Evolutionary conservation across 2,888 invertebrate genomes (phyloP).

Genomic region (Siphonodentalium dalli): DNA sequence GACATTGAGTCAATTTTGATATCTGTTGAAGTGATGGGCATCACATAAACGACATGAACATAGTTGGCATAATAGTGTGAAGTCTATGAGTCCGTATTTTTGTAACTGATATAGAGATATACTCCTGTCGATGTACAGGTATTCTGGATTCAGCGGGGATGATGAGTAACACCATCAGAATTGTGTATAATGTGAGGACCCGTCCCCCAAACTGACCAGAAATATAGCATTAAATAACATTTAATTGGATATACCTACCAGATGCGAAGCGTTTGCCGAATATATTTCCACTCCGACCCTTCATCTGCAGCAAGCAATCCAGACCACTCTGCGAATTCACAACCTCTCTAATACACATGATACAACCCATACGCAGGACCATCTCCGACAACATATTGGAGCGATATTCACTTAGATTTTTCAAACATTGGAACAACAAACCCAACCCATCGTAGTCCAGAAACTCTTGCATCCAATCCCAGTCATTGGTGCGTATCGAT

Average conservation of each 20-base stretch:
- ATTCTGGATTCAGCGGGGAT: no score
- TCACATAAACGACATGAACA: no score
- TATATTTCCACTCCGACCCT: constrained; percentile 48
- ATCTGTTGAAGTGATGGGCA: no score
- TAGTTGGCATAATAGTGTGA: no score
- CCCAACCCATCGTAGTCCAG: constrained; percentile 55
- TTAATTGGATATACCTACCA: constrained; percentile 31
- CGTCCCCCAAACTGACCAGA: no score
- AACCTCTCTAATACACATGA: constrained; percentile 66
- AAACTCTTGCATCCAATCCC: constrained; percentile 55
- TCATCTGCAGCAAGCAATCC: constrained; percentile 60
- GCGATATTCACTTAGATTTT: constrained; percentile 41
- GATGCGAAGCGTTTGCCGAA: constrained; percentile 54
- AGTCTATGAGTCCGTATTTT: no score
- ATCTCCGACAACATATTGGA: constrained; percentile 50
- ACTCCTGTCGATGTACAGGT: no score
- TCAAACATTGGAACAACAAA: constrained; percentile 50
- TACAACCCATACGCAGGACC: constrained; percentile 64
- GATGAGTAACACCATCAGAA: no score
- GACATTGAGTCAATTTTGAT: no score
- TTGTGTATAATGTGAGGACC: no score
- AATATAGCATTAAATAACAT: no score
- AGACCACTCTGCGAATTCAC: constrained; percentile 67
- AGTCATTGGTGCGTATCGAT: constrained; percentile 47
- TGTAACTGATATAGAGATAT: no score